Evolutionary conservation across 2,888 invertebrate genomes (phyloP), one percentile per base, ranked within the genome.

Genomic region (Biston stratarius): DNA sequence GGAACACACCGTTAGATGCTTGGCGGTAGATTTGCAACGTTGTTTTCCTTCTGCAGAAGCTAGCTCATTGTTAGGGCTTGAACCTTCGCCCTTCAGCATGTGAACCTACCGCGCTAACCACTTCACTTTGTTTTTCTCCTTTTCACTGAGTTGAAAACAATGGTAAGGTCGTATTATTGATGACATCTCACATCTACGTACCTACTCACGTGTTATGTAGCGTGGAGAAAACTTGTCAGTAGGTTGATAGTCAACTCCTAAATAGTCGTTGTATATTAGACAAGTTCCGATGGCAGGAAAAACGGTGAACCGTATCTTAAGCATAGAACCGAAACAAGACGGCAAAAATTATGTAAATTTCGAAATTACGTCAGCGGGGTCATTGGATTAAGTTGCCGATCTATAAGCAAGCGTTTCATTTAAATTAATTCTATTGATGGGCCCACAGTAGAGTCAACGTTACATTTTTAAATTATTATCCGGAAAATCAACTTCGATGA

Each of bases 351-450:
- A 68, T 68, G 55, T 53, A 15, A 62, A 63, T 68, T 42, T 51
- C 10, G 1, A 57, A 45, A 24, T 68, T 63, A 61, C 63, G 63
- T 68, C 63, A 67, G 48, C 56, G 67, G 67, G 67, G 67, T 68
- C 67, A 68, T 64, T 68, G 67, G 67, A 61, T 68, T 68, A 68
- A 68, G 49, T 64, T 64, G 15, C 36, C 60, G 12, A 64, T 68
- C 63, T 59, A 48, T 60, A 56, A 63, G 63, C 67, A 63, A 51
- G 36, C 36, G 53, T 58, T 47, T 51, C 48, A 62, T 62, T 59
- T 62, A 64, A 73, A 69, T 69, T 56, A 60, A 67, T 56, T 57
- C 60, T 63, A 49, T 60, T 58, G 55, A 64, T 60, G 45, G 56
- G 44, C 59, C 69, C 55, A 55, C 33, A 42, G 57, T 68, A 69